Base-by-base conservation (phyloP, 2,888 invertebrate genomes). In the Ectemnius cavifrons region DNA sequence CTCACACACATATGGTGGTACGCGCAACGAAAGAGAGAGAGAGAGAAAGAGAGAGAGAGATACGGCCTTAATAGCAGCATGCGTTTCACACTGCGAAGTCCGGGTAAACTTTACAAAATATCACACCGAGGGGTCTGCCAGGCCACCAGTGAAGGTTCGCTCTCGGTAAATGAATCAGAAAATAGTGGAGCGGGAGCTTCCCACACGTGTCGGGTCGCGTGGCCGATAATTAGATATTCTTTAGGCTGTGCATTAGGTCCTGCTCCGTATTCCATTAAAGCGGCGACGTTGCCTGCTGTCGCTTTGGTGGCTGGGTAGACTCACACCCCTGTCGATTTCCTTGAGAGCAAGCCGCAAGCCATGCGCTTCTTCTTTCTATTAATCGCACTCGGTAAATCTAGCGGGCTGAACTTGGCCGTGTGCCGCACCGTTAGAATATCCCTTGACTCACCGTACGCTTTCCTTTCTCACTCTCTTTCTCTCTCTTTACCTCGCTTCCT, bases 171-270 rank as follows among this genome's bases (percentile, higher is more conserved):
- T 87, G 90, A 89, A 90, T 89, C 89, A 87, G 87, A 89, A 90
- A 89, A 88, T 87, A 88, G 81, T 84, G 86, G 86, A 87, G 37
- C 37, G 87, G 88, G 88, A 85, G 88, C 88, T 89, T 89, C 88
- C 85, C 87, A 87, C 91, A 90, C 91, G 91, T 90, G 91, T 76
- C 89, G 59, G 73, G 90, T 84, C 91, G 89, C 91, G 91, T 90
- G 91, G 83, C 86, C 72, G 87, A 90, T 91, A 91, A 91, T 91
- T 91, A 91, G 91, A 91, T 90, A 90, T 90, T 90, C 89, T 88
- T 90, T 88, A 89, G 88, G 69, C 73, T 62, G 80, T 85, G 80
- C 85, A 85, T 87, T 87, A 86, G 85, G 79, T 73, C 77, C 74
- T 73, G 78, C 73, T 73, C 77, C 77, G 82, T 83, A 81, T 81